These are phyloP conservation scores for Mamestra brassicae DNA, from an alignment of 2,888 invertebrate genomes.

Conservation along the genomic window DNA sequence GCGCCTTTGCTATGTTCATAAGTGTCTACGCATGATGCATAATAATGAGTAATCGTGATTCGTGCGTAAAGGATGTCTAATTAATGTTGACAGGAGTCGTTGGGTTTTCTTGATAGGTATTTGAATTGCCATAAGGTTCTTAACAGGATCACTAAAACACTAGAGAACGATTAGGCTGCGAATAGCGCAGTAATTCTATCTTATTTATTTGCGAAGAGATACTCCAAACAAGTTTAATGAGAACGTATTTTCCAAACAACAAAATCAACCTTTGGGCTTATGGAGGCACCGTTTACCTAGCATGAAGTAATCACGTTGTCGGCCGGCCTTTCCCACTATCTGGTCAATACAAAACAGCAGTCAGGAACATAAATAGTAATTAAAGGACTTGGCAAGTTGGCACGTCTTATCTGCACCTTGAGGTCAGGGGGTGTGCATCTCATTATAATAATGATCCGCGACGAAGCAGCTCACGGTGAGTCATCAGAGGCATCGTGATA, in stretches of 20 bases:
- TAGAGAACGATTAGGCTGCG: background rate
- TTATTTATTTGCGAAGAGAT: background rate
- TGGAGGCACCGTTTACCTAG: constrained; percentile 31
- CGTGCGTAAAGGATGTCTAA: constrained; percentile 66
- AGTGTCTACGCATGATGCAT: constrained; percentile 80
- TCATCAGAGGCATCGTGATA: constrained; percentile 76
- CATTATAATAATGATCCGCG: constrained; percentile 77
- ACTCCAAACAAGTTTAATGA: background rate
- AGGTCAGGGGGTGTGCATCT: constrained; percentile 77
- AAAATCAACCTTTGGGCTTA: constrained; percentile 9
- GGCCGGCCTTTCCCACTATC: constrained; percentile 26
- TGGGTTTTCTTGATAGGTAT: constrained; percentile 28
- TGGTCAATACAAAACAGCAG: constrained; percentile 40
- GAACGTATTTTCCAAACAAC: constrained; percentile 32
- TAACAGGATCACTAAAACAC: constrained; percentile 5
- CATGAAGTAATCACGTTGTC: constrained; percentile 43
- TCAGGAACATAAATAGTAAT: constrained; percentile 71
- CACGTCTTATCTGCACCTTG: constrained; percentile 74
- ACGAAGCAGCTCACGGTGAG: constrained; percentile 67
- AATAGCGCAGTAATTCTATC: constrained; percentile 1
- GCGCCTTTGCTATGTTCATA: constrained; percentile 77
- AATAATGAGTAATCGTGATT: constrained; percentile 74
- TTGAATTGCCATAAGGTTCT: constrained; percentile 6
- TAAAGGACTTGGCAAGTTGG: constrained; percentile 76
- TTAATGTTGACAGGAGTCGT: constrained; percentile 57